phyloP scores from a whole-genome alignment of 2,113 vertebrate species.

The Amphiprion percula region DNA sequence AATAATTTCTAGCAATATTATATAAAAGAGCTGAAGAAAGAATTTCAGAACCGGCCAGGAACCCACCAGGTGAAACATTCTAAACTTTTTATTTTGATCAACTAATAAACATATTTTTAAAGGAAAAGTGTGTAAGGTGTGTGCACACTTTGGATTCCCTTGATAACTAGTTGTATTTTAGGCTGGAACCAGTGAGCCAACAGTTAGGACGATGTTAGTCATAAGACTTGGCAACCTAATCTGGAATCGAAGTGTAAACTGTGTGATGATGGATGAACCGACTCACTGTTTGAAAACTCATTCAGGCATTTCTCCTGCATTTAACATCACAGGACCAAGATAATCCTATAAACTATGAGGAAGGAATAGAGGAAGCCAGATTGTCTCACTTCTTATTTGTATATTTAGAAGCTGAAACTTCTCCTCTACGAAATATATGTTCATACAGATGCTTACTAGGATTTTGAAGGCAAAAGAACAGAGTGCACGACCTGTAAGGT shows the following conservation, averaged over 20 bases:
- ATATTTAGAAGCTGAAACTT: no score
- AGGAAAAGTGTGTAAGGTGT: no score
- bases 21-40: no score
- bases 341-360: background rate
- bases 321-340: background rate
- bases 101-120: no score
- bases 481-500: no score
- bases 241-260: background rate
- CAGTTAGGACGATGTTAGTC: background rate
- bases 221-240: background rate
- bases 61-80: no score
- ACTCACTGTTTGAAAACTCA: slow-evolving; percentile 24
- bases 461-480: background rate
- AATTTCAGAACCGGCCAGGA: no score
- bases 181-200: background rate
- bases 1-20: no score
- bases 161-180: background rate
- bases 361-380: no score
- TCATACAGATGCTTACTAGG: background rate
- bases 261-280: slow-evolving; percentile 5
- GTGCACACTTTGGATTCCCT: background rate
- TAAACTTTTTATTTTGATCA: no score
- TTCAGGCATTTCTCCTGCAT: background rate
- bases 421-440: fast-evolving
- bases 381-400: no score